Evolutionary conservation across 2,888 invertebrate species (phyloP).

Genomic region (Teleiodes luculella): DNA sequence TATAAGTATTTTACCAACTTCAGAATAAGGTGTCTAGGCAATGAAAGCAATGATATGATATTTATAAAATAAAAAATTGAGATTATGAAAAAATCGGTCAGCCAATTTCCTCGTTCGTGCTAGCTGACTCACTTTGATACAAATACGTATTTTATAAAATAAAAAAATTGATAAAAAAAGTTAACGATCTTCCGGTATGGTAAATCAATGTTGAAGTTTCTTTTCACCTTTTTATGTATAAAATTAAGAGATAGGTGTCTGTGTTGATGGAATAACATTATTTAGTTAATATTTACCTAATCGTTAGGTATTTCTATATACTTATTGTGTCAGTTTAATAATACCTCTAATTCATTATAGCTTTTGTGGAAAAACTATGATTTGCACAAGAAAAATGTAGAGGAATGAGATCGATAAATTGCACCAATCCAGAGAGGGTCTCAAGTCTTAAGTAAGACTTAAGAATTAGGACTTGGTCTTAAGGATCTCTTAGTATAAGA

Average conservation of each 20-base stretch:
- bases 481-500: neutral
- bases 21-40: conserved; percentile 66
- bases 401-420: conserved; percentile 49
- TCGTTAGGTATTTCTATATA: conserved; percentile 73
- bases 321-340: conserved; percentile 75
- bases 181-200: conserved; percentile 73
- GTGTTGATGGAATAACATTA: conserved; percentile 73
- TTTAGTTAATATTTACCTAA: conserved; percentile 75
- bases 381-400: conserved; percentile 76
- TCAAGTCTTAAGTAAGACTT: neutral
- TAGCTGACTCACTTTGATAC: conserved; percentile 76
- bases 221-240: conserved; percentile 73
- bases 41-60: conserved; percentile 77
- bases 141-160: conserved; percentile 76
- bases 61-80: conserved; percentile 61
- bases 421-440: neutral
- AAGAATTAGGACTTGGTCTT: neutral
- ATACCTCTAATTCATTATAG: conserved; percentile 72
- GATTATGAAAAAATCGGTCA: conserved; percentile 58
- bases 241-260: conserved; percentile 73
- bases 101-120: conserved; percentile 66
- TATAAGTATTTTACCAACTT: conserved; percentile 76
- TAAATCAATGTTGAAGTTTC: conserved; percentile 66
- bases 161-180: conserved; percentile 54
- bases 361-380: conserved; percentile 70